These are phyloP conservation scores for Lasioglossum malachurum DNA, from an alignment of 2,888 invertebrate genomes.

Conservation along the genomic window DNA sequence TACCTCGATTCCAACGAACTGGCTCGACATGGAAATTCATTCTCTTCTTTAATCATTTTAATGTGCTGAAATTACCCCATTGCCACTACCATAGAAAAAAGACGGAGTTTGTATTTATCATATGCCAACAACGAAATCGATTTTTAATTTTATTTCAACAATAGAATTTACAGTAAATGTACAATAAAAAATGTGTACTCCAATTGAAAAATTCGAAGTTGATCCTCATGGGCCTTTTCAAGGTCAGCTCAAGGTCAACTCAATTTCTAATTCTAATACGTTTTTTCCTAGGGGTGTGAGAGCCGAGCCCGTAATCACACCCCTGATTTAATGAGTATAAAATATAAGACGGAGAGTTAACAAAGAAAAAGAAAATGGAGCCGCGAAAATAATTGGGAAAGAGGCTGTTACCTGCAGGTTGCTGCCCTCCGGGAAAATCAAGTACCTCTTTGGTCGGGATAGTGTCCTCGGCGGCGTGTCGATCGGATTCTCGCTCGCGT, in stretches of 20 bases:
- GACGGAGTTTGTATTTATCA: neutral
- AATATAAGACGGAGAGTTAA: too few relatives aligned
- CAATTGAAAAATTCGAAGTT: too few relatives aligned
- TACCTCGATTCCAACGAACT: neutral
- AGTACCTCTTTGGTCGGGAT: constrained; percentile 87
- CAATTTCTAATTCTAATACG: too few relatives aligned
- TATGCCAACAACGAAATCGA: too few relatives aligned
- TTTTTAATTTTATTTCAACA: too few relatives aligned
- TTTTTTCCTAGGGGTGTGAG: too few relatives aligned
- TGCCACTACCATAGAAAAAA: neutral
- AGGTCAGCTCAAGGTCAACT: too few relatives aligned
- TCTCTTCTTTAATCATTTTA: neutral
- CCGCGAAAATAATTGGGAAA: neutral
- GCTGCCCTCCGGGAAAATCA: constrained; percentile 88
- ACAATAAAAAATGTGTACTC: too few relatives aligned
- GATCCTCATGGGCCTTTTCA: too few relatives aligned
- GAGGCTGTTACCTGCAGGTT: constrained; percentile 86
- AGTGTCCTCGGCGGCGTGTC: constrained; percentile 73
- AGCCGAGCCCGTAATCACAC: too few relatives aligned
- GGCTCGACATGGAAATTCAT: neutral
- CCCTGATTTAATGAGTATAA: too few relatives aligned
- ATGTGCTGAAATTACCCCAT: neutral
- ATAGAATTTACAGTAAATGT: too few relatives aligned
- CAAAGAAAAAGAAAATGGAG: neutral
- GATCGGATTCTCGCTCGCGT: constrained; percentile 24